Conservation (phyloP, 2,113 vertebrate genomes). For the Telmatochromis bifrenatus region DNA sequence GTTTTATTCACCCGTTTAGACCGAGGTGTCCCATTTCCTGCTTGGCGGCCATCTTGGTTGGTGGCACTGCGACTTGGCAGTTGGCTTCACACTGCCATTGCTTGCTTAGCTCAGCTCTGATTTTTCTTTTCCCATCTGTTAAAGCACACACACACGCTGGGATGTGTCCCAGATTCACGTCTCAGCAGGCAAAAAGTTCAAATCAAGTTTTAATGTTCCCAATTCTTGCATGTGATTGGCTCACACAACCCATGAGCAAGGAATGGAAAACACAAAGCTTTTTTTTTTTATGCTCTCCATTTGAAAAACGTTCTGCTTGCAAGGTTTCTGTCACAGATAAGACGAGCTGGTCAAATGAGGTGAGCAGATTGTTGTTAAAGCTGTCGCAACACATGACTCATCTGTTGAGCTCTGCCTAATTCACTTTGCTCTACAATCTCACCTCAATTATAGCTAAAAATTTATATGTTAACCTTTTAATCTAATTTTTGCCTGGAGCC, state of each 20-base stretch:
- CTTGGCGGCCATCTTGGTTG: constrained; percentile 6
- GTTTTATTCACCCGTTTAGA: constrained; percentile 39
- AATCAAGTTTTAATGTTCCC: neutral
- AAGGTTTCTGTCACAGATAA: neutral
- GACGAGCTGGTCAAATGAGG: neutral
- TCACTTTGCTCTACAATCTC: neutral
- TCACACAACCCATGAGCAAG: neutral
- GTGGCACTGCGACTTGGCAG: neutral
- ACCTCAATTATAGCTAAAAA: neutral
- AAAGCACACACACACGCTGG: neutral
- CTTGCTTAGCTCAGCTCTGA: neutral
- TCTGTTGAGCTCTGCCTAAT: neutral
- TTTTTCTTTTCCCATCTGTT: neutral
- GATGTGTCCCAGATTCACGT: constrained; percentile 18
- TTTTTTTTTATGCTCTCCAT: neutral
- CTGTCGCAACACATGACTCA: neutral
- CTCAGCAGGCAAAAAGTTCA: neutral
- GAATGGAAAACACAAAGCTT: neutral
- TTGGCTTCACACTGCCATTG: neutral
- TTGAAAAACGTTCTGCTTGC: neutral
- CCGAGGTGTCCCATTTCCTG: constrained; percentile 36
- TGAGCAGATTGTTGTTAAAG: neutral
- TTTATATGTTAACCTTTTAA: neutral
- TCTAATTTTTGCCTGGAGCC: neutral
- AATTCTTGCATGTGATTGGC: neutral